Evolutionary conservation across 2,797 vertebrate genomes (phyloP), one percentile per base, ranked within the genome.

Genomic region (Rhincodon typus): DNA sequence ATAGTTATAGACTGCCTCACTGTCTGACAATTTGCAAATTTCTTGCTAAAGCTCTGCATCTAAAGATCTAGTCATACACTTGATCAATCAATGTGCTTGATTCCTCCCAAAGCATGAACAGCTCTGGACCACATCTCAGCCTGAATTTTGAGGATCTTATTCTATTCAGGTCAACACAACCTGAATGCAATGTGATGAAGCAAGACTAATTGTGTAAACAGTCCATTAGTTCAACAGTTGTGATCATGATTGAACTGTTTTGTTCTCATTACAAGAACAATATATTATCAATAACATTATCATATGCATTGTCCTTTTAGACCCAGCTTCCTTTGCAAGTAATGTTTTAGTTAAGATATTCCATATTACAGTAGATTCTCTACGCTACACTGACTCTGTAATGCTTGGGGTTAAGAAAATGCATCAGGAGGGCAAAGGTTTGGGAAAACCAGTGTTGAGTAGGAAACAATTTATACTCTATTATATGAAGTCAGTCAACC

Each of bases 391-490:
- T 93, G 62, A 93, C n/a, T 93, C 25, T 69, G 66, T 38, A 93
- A 69, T 93, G 90, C 90, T 93, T 15, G 62, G 66, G 90, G 90
- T 93, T 93, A 93, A 93, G 66, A 93, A 93, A 93, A 93, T 93
- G 90, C 90, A 93, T 42, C 38, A 42, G 4, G 66, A 93, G 90
- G 90, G 62, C 90, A 93, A 93, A 93, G 23, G 90, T 93, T 69
- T 12, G 7, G n/a, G n/a, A 42, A 93, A 10, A 69, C 62, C 38
- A 69, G 62, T 93, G 90, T 93, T 93, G n/a, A 66, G 90, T 69
- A 42, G 90, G 66, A 93, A 93, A 69, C 90, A 93, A 93, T 93
- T 93, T 93, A 69, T 93, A 38, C 62, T 69, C 90, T 93, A 93
- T 93, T 93, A 93, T 93, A 93, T 4, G n/a, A 66, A 93, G 90